These are phyloP conservation scores for Octonoba sinensis DNA, from an alignment of 2,888 invertebrate genomes.

Conservation along the genomic window DNA sequence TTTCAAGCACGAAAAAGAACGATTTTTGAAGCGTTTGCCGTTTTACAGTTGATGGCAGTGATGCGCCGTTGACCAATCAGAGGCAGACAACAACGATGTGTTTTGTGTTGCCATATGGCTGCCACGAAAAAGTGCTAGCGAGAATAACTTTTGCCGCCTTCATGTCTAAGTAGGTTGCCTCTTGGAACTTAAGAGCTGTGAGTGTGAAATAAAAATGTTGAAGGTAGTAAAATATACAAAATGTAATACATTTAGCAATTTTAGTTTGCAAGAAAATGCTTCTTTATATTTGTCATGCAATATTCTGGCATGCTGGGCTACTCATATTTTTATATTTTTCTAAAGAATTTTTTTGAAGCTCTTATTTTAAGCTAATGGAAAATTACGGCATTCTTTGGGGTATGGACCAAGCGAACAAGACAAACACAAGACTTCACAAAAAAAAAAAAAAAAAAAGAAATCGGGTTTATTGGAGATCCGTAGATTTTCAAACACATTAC, in stretches of 20 bases:
- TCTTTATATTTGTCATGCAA: not conserved
- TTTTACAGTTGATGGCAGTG: constrained; percentile 14
- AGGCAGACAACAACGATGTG: constrained; percentile 13
- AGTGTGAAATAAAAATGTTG: not conserved
- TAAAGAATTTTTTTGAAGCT: too few relatives aligned
- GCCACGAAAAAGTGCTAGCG: constrained; percentile 12
- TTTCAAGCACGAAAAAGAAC: constrained; percentile 9
- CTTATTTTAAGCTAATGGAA: too few relatives aligned
- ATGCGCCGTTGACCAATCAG: constrained; percentile 6
- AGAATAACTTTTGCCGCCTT: not conserved
- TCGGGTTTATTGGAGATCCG: too few relatives aligned
- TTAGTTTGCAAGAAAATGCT: not conserved
- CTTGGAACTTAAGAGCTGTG: not conserved
- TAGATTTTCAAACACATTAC: too few relatives aligned
- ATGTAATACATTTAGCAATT: not conserved
- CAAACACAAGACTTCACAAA: too few relatives aligned
- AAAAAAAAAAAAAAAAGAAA: too few relatives aligned
- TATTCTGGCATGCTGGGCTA: too few relatives aligned
- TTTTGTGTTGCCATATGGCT: constrained; percentile 16
- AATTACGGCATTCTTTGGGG: too few relatives aligned
- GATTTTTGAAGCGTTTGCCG: not conserved
- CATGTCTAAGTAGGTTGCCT: constrained; percentile 2
- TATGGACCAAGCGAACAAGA: too few relatives aligned
- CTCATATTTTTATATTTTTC: too few relatives aligned
- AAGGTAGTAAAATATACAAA: not conserved